Conservation (phyloP, 2,888 invertebrate genomes). For the Colostygia pectinataria region DNA sequence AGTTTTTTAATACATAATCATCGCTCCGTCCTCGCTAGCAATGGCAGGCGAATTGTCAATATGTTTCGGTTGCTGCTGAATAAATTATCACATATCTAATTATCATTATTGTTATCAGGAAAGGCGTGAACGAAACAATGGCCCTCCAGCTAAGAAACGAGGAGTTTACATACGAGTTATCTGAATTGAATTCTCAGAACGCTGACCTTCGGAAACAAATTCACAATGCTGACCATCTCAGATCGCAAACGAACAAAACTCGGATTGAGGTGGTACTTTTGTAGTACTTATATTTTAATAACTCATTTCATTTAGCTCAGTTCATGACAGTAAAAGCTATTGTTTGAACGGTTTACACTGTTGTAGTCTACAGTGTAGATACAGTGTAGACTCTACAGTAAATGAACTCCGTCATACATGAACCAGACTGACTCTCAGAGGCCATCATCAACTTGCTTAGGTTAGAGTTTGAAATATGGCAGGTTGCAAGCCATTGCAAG, state of each 20-base stretch:
- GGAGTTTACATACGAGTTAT: slow-evolving; percentile 54
- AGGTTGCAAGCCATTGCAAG: too few relatives aligned
- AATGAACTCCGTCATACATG: too few relatives aligned
- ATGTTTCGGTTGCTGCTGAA: not conserved
- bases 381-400: too few relatives aligned
- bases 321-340: too few relatives aligned
- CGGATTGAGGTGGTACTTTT: slow-evolving; percentile 52
- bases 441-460: too few relatives aligned
- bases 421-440: too few relatives aligned
- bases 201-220: slow-evolving; percentile 62
- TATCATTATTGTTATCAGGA: slow-evolving; percentile 48
- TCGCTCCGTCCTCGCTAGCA: not conserved
- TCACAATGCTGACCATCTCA: slow-evolving; percentile 50
- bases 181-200: slow-evolving; percentile 60
- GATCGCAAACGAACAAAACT: slow-evolving; percentile 46
- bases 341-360: too few relatives aligned
- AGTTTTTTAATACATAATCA: too few relatives aligned
- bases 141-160: slow-evolving; percentile 58
- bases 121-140: slow-evolving; percentile 57
- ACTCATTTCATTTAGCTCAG: too few relatives aligned
- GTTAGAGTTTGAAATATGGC: too few relatives aligned
- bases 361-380: too few relatives aligned
- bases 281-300: too few relatives aligned
- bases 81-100: slow-evolving; percentile 1
- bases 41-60: not conserved